phyloP scores from a whole-genome alignment of 1,140 invertebrate genomes.

The Papilio helenus region DNA sequence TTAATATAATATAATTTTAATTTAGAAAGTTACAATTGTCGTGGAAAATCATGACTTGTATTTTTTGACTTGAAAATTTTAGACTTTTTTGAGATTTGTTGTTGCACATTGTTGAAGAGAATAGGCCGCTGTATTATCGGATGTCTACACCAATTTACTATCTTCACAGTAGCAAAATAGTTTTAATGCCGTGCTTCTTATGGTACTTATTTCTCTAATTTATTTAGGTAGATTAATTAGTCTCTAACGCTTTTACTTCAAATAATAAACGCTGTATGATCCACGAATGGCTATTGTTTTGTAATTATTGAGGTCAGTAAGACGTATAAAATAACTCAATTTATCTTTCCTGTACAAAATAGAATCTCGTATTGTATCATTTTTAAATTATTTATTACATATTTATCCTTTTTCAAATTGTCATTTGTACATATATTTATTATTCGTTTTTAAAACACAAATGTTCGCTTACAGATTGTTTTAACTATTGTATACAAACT shows the following conservation, averaged over 20 bases:
- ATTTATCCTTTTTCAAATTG: not conserved
- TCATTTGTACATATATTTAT: constrained; percentile 19
- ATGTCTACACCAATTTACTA: not conserved
- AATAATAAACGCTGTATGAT: not conserved
- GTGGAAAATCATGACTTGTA: not conserved
- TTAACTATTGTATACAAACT: not conserved
- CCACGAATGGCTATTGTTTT: not conserved
- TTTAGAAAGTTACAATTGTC: not conserved
- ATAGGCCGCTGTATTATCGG: not conserved
- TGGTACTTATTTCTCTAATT: constrained; percentile 47
- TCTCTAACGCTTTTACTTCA: constrained; percentile 11
- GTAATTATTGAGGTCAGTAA: constrained; percentile 5
- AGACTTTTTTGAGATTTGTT: not conserved
- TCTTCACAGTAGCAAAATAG: constrained; percentile 15
- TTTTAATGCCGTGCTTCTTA: constrained; percentile 30
- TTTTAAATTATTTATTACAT: constrained; percentile 3
- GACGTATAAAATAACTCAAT: constrained; percentile 1
- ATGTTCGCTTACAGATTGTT: not conserved
- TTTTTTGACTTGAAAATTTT: constrained; percentile 12
- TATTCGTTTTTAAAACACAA: constrained; percentile 3
- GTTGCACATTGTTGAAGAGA: not conserved
- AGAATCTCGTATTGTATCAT: constrained; percentile 26
- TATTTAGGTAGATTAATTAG: constrained; percentile 44
- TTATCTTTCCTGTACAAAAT: not conserved
- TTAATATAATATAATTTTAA: not conserved